These are phyloP conservation scores for Corapipo altera DNA, from an alignment of 2,113 vertebrate genomes.

Conservation along the genomic window DNA sequence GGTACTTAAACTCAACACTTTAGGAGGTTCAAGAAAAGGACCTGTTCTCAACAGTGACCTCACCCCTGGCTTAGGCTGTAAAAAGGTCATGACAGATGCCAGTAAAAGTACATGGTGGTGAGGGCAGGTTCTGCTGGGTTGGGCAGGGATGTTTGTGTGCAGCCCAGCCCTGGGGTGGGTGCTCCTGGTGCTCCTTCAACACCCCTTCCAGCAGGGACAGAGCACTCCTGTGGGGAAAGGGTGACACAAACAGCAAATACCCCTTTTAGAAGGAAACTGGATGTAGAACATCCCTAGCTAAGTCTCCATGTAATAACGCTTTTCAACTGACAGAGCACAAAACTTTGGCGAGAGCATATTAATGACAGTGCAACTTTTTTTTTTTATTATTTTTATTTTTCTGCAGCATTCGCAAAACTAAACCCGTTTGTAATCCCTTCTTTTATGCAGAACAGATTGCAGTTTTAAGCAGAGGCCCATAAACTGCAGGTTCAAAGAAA, in stretches of 20 bases:
- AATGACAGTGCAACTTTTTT: constrained; percentile 68
- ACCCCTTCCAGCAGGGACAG: background rate
- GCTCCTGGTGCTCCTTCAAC: background rate
- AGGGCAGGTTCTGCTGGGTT: background rate
- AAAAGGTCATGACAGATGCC: background rate
- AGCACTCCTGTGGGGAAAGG: fast-evolving
- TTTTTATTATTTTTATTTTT: constrained; percentile 63
- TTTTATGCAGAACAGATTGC: constrained; percentile 82
- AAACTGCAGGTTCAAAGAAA: constrained; percentile 81
- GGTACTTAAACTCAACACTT: background rate
- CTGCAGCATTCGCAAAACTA: constrained; percentile 73
- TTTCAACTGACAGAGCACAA: constrained; percentile 56
- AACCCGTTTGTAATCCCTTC: constrained; percentile 73
- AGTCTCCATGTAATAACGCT: background rate
- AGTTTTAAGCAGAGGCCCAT: constrained; percentile 75
- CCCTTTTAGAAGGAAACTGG: background rate
- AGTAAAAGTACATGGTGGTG: background rate
- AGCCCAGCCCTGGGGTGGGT: fast-evolving
- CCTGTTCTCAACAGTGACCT: background rate
- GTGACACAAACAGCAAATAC: background rate
- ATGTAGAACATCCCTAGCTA: fast-evolving
- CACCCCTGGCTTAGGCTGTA: fast-evolving
- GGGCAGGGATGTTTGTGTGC: background rate
- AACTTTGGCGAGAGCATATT: constrained; percentile 42
- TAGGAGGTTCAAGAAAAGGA: background rate